phyloP scores from a whole-genome alignment of 2,888 invertebrate species.

The Drosophila fulvimacula region DNA sequence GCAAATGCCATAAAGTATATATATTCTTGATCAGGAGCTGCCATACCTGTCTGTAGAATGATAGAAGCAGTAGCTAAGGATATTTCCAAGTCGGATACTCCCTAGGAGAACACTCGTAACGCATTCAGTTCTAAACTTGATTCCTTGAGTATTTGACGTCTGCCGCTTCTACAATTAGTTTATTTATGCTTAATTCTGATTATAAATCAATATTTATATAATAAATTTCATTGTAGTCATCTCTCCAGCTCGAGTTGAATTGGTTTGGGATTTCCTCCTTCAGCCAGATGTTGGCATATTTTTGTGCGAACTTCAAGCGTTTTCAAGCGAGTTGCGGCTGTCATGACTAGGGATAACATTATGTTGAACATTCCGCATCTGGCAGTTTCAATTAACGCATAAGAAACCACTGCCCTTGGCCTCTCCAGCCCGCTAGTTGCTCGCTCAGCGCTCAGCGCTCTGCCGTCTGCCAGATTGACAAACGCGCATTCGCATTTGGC shows the following conservation, averaged over 20 bases:
- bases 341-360: slow-evolving; percentile 27
- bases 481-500: slow-evolving; percentile 54
- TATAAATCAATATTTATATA: slow-evolving; percentile 5
- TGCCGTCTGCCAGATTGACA: slow-evolving; percentile 59
- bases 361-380: slow-evolving; percentile 39
- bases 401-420: slow-evolving; percentile 14
- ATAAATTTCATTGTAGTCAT: not conserved
- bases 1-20: too few species aligned
- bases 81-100: not conserved
- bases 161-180: not conserved
- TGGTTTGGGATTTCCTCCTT: not conserved
- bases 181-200: not conserved
- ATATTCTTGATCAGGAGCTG: too few species aligned
- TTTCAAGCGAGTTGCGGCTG: slow-evolving; percentile 4
- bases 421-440: slow-evolving; percentile 1
- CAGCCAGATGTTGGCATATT: slow-evolving; percentile 1
- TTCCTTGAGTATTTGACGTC: not conserved
- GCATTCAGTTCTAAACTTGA: not conserved
- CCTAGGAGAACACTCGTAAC: not conserved
- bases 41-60: too few species aligned
- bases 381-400: slow-evolving; percentile 61
- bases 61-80: not conserved
- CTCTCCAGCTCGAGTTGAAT: not conserved
- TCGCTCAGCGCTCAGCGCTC: slow-evolving; percentile 11
- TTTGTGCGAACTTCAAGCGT: slow-evolving; percentile 2